Base-by-base conservation (phyloP, 2,797 vertebrate species). In the Coregonus ussuriensis region DNA sequence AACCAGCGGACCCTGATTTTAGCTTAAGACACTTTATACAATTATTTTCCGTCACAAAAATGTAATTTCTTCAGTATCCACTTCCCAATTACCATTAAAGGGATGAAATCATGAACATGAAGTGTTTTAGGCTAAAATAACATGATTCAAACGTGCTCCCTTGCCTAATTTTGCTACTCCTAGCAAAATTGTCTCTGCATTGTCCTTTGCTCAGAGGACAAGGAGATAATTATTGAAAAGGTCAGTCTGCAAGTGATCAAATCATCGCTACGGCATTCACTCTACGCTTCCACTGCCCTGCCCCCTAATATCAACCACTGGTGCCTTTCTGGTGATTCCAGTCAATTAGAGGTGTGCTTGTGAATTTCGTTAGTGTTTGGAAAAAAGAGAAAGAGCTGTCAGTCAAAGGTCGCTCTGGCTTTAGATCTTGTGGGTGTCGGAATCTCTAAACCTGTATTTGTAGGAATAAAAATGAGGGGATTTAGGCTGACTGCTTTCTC, bases 391-490 rank as follows among this genome's bases (percentile, higher is more conserved):
- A 85, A 89, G 91, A 95, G 92, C 94, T 96, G 95, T 95, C 93
- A 94, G 92, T 95, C 93, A 94, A 86, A 81, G 79, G 88, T 87
- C 87, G 88, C 90, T 91, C 90, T 88, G 91, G 89, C 87, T 94
- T 85, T 92, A 93, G 95, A 94, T 95, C 91, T 93, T 90, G 88
- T 86, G 89, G 93, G 90, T 90, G 88, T 95, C 91, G 90, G 91
- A 87, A 91, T 94, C 94, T 94, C 95, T 94, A 95, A 96, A 96
- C 90, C 89, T 92, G 93, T 94, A 96, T 96, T 96, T 96, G 95
- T 96, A 96, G 97, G 96, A 98, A 98, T 98, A 97, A 96, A 97
- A 97, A 99, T 97, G 95, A 98, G 96, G 96, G 96, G 97, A 98
- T 98, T 98, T 98, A 92, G 91, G 82, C 94, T 92, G 94, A 94